These are phyloP conservation scores for Nemapogon koenigi DNA, from an alignment of 2,888 invertebrate species.

Conservation along the genomic window DNA sequence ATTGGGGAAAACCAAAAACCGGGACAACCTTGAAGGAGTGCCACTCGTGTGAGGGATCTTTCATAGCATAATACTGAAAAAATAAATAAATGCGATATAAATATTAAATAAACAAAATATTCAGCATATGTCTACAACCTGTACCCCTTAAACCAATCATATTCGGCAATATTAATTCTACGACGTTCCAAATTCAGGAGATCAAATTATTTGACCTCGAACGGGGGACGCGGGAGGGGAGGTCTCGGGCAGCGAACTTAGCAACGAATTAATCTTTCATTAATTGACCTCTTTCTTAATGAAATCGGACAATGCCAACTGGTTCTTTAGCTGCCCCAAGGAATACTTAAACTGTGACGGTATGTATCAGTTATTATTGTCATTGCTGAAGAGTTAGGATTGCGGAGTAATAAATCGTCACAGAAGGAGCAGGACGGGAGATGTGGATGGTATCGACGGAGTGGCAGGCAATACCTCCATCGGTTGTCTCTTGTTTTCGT, in stretches of 20 bases:
- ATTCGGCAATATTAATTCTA: constrained; percentile 32
- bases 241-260: constrained; percentile 21
- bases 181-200: too few species aligned
- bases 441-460: constrained; percentile 27
- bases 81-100: constrained; percentile 62
- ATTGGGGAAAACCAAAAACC: constrained; percentile 63
- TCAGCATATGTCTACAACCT: constrained; percentile 56
- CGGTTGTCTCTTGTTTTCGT: constrained; percentile 97
- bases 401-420: background rate
- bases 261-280: constrained; percentile 41
- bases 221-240: constrained; percentile 19
- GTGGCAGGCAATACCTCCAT: constrained; percentile 85
- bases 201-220: constrained; percentile 36
- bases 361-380: too few species aligned
- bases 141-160: constrained; percentile 55
- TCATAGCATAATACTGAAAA: constrained; percentile 47
- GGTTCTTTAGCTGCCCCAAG: constrained; percentile 5
- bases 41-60: constrained; percentile 47
- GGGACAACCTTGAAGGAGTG: constrained; percentile 67
- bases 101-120: constrained; percentile 44
- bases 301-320: constrained; percentile 26
- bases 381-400: background rate
- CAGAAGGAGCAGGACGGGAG: constrained; percentile 17
- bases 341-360: too few species aligned
- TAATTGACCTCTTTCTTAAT: constrained; percentile 52